Conservation (phyloP, 1,140 invertebrate species). For the Propsilocerus akamusi region DNA sequence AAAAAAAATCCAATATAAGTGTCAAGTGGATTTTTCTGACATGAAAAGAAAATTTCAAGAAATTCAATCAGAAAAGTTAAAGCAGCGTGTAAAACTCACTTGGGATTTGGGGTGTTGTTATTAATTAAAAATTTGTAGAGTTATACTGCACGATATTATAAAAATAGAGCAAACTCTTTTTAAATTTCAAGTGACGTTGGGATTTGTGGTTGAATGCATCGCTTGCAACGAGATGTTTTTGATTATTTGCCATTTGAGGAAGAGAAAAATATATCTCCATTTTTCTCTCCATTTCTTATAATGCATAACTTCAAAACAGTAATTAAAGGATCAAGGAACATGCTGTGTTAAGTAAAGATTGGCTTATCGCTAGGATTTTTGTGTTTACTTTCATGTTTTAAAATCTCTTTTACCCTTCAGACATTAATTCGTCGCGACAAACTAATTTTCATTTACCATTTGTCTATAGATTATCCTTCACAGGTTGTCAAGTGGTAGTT, state of each 20-base stretch:
- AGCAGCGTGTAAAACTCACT: not conserved
- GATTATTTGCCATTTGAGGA: not conserved
- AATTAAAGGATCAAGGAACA: not conserved
- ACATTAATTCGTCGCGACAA: not conserved
- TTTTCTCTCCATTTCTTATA: not conserved
- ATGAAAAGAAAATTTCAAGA: not conserved
- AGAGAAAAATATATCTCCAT: too few species aligned
- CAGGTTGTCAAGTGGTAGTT: too few species aligned
- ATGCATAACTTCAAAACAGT: not conserved
- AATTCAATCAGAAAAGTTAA: too few species aligned
- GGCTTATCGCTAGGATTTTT: not conserved
- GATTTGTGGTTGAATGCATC: slow-evolving; percentile 1
- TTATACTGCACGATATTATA: not conserved
- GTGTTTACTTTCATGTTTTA: too few species aligned
- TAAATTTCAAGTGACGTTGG: not conserved
- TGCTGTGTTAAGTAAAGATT: not conserved
- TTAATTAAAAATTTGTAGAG: too few species aligned
- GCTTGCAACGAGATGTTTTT: not conserved
- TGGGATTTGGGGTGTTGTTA: too few species aligned
- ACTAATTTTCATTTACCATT: not conserved
- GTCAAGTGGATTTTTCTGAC: not conserved
- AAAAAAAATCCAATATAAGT: too few species aligned
- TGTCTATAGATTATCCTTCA: too few species aligned
- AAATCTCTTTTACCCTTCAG: not conserved
- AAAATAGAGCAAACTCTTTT: not conserved